phyloP scores from a whole-genome alignment of 2,888 invertebrate species.

The Agriopis aurantiaria region DNA sequence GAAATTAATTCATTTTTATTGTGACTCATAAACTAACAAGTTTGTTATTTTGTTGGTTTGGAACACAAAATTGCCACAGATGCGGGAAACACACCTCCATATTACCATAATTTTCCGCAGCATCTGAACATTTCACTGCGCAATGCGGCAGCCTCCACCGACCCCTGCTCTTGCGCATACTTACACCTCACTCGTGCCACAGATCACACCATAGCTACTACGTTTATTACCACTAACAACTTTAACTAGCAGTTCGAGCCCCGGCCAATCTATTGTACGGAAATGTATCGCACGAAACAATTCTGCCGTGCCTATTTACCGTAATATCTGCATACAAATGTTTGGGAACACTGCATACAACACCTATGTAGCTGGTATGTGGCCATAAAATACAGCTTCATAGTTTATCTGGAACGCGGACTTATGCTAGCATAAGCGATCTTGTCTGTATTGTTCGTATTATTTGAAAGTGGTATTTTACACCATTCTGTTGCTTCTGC shows the following conservation, averaged over 20 bases:
- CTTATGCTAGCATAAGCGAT: conserved; percentile 34
- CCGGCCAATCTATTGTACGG: conserved; percentile 77
- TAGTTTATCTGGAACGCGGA: conserved; percentile 47
- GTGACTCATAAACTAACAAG: background rate
- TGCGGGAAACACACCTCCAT: background rate
- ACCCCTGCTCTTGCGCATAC: conserved; percentile 66
- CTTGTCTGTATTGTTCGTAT: conserved; percentile 22
- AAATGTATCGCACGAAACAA: conserved; percentile 82
- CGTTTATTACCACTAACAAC: conserved; percentile 18
- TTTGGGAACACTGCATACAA: conserved; percentile 65
- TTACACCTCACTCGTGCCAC: conserved; percentile 66
- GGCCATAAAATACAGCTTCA: conserved; percentile 43
- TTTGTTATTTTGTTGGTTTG: background rate
- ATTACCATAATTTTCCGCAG: conserved; percentile 12
- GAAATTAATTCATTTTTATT: background rate
- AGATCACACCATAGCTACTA: conserved; percentile 33
- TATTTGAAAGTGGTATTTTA: conserved; percentile 25
- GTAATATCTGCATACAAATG: conserved; percentile 79
- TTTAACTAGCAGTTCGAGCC: conserved; percentile 69
- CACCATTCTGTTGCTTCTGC: background rate
- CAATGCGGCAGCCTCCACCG: conserved; percentile 63
- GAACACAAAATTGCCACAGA: background rate
- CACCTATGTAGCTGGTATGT: conserved; percentile 52
- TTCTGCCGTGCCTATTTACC: conserved; percentile 64
- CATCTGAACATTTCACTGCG: conserved; percentile 36